Percentiles rank a stretch among this genome's conserved stretches.
phyloP scores from a whole-genome alignment of 2,797 vertebrate genomes.

The Gila robusta region DNA sequence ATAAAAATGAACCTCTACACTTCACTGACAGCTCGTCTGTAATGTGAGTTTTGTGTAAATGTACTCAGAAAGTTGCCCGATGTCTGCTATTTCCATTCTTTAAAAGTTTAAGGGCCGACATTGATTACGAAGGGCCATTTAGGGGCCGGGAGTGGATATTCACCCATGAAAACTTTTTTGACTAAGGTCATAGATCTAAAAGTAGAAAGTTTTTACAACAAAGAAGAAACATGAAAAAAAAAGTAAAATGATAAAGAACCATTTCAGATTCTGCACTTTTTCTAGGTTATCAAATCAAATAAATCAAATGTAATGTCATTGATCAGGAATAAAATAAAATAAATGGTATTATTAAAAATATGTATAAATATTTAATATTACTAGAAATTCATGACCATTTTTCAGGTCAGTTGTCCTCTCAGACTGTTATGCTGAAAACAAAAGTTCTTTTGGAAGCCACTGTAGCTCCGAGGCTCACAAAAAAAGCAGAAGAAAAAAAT shows the following conservation, averaged over 20 bases:
- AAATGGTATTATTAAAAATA: not conserved
- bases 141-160: not conserved
- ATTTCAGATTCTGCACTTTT: not conserved
- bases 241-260: not conserved
- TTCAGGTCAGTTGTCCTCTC: not conserved
- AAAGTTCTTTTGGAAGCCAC: not conserved
- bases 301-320: not conserved
- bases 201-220: not conserved
- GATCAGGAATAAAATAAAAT: not conserved
- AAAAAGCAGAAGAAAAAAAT: not conserved
- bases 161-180: not conserved
- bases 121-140: conserved; percentile 16
- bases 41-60: conserved; percentile 62
- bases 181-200: not conserved
- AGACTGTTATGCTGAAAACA: not conserved
- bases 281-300: not conserved
- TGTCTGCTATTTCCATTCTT: conserved; percentile 21
- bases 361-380: too few species aligned
- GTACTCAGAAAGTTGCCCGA: conserved; percentile 31
- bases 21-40: conserved; percentile 42
- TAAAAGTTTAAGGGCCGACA: conserved; percentile 32
- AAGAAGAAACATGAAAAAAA: not conserved
- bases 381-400: not conserved
- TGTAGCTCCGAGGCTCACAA: not conserved
- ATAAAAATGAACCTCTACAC: conserved; percentile 51